A percentile compares a stretch with the other conserved stretches of the same genome.
Conservation (phyloP, 2,797 vertebrate genomes). For the Esox lucius region DNA sequence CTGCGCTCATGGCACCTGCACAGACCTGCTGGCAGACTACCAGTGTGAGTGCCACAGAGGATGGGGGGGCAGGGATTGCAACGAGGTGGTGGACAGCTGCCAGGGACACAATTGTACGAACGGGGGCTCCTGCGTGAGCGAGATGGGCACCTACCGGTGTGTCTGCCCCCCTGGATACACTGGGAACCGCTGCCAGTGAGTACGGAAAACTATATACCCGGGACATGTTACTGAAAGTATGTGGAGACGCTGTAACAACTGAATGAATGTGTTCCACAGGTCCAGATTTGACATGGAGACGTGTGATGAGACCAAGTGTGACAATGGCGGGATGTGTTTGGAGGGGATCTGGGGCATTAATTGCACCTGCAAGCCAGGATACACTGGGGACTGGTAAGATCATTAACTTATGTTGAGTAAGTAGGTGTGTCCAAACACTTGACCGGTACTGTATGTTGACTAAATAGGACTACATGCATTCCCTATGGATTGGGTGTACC, state of each 20-base stretch:
- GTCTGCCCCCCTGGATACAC: conserved; percentile 73
- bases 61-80: conserved; percentile 81
- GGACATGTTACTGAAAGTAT: not conserved
- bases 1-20: conserved; percentile 82
- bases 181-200: conserved; percentile 86
- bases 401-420: not conserved
- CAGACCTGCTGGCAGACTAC: conserved; percentile 78
- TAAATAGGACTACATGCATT: too few species aligned
- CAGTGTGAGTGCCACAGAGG: conserved; percentile 84
- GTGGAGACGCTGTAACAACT: not conserved
- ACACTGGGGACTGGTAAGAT: conserved; percentile 81
- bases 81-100: conserved; percentile 83
- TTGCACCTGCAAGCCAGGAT: conserved; percentile 89
- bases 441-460: too few species aligned
- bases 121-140: conserved; percentile 75
- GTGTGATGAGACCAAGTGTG: conserved; percentile 82
- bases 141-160: conserved; percentile 74
- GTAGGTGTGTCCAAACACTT: too few species aligned
- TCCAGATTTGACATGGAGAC: conserved; percentile 73
- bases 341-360: conserved; percentile 79
- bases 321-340: conserved; percentile 77
- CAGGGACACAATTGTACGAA: conserved; percentile 79
- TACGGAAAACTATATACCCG: conserved; percentile 24
- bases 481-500: not conserved
- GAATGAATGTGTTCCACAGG: conserved; percentile 63